phyloP scores from a whole-genome alignment of 2,113 vertebrate species.

The Martes martes region DNA sequence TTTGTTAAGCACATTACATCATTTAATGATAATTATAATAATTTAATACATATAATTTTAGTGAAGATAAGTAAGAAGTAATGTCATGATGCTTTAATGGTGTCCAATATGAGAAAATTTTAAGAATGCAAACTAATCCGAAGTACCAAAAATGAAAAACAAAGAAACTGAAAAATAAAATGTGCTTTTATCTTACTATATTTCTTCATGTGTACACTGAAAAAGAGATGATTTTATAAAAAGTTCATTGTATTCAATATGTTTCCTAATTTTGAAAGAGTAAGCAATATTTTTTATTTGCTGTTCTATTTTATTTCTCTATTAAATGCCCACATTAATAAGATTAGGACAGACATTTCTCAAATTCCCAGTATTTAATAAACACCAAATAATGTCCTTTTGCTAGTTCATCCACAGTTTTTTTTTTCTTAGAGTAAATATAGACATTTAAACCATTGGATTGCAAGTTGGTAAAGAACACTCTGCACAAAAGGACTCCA shows the following conservation, averaged over 20 bases:
- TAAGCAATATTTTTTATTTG: not conserved
- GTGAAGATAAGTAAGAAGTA: not conserved
- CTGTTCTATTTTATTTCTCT: not conserved
- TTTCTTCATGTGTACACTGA: not conserved
- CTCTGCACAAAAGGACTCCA: not conserved
- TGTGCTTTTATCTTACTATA: not conserved
- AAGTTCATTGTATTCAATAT: not conserved
- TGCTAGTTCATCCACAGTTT: not conserved
- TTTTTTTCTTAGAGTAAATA: not conserved
- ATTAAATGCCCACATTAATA: not conserved
- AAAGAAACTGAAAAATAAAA: not conserved
- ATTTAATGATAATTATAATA: not conserved
- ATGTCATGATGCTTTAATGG: not conserved
- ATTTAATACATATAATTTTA: not conserved
- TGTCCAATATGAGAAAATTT: not conserved
- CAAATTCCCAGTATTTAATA: not conserved
- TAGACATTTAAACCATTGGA: not conserved
- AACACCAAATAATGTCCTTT: not conserved
- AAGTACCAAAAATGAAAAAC: not conserved
- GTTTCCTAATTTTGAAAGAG: not conserved
- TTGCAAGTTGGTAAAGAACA: fast-evolving
- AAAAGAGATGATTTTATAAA: not conserved
- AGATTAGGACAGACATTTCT: not conserved
- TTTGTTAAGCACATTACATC: not conserved
- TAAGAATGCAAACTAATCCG: not conserved